Conservation (phyloP, 2,888 invertebrate genomes). For the Hyposoter dolosus region DNA sequence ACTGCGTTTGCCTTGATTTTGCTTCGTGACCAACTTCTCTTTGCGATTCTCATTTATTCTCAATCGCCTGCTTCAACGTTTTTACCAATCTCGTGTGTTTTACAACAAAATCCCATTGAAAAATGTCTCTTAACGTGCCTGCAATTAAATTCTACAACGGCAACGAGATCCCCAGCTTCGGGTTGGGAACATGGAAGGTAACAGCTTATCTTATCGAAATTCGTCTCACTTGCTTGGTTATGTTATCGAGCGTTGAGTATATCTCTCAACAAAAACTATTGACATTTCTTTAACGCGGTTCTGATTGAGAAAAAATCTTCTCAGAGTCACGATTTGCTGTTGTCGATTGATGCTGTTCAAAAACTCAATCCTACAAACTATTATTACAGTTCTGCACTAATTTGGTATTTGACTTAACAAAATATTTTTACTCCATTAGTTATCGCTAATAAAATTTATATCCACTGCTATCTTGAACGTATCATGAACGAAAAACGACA, state of each 20-base stretch:
- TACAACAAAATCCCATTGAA: background rate
- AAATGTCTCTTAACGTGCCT: slow-evolving; percentile 80
- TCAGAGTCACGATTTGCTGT: background rate
- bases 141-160: slow-evolving; percentile 85
- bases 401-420: background rate
- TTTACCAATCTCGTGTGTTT: background rate
- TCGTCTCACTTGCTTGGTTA: slow-evolving; percentile 2
- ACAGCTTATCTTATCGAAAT: background rate
- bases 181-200: slow-evolving; percentile 86
- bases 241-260: slow-evolving; percentile 8
- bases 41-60: background rate
- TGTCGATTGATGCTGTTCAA: background rate
- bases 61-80: background rate
- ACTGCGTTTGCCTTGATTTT: background rate
- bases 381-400: background rate
- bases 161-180: slow-evolving; percentile 85
- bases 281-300: background rate
- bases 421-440: background rate
- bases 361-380: background rate
- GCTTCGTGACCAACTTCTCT: background rate
- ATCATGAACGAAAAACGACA: background rate
- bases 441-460: background rate
- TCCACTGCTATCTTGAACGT: background rate
- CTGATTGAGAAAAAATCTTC: background rate
- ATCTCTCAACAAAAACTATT: background rate